A percentile compares a stretch with the other conserved stretches of the same genome.
Evolutionary conservation across 2,888 invertebrate genomes (phyloP).

Genomic region (Hyposoter dolosus): DNA sequence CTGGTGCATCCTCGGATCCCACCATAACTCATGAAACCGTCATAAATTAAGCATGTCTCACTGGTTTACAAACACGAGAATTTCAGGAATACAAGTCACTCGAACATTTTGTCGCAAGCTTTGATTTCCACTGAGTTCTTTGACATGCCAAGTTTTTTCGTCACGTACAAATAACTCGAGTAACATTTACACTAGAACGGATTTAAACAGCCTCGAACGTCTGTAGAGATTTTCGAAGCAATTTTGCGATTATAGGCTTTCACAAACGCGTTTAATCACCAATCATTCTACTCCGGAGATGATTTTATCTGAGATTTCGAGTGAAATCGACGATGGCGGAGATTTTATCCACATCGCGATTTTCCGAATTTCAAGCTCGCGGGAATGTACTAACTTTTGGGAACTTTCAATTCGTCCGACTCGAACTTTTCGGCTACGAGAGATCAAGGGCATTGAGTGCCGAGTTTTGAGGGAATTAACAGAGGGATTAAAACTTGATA

Average conservation of each 20-base stretch:
- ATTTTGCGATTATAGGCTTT: neutral
- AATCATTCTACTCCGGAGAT: neutral
- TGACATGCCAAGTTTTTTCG: neutral
- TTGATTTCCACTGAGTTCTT: neutral
- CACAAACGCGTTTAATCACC: neutral
- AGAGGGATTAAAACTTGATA: neutral
- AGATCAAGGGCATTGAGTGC: neutral
- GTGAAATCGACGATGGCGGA: neutral
- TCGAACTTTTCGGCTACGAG: neutral
- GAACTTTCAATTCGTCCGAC: neutral
- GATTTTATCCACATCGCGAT: neutral
- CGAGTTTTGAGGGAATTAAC: conserved; percentile 12
- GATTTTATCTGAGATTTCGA: neutral
- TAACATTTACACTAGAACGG: neutral
- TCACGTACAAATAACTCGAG: neutral
- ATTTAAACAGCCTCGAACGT: no score
- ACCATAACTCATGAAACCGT: conserved; percentile 28
- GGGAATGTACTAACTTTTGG: neutral
- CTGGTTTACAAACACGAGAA: conserved; percentile 4
- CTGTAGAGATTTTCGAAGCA: no score
- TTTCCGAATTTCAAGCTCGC: neutral
- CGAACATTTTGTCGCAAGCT: neutral
- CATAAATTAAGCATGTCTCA: conserved; percentile 24
- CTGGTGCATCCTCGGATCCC: conserved; percentile 2
- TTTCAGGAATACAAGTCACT: neutral